Evolutionary conservation across 2,113 vertebrate species (phyloP).

Genomic region (Corvus hawaiiensis): DNA sequence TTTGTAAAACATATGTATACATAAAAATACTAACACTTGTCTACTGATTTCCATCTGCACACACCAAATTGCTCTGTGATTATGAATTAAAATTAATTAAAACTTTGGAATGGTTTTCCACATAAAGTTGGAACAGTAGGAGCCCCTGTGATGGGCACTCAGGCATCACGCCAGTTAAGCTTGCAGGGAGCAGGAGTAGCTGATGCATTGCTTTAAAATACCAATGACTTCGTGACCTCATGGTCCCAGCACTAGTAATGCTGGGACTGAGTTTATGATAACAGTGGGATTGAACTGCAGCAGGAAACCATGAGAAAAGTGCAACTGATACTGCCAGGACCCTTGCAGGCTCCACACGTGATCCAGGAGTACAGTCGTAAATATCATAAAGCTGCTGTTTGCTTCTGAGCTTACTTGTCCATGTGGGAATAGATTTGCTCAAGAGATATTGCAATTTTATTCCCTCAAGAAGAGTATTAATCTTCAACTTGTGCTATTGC

Average conservation of each 20-base stretch:
- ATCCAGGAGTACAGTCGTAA: not conserved
- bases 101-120: not conserved
- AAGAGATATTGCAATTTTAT: not conserved
- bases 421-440: constrained; percentile 4
- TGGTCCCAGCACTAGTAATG: not conserved
- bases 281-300: not conserved
- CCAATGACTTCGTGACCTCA: rapidly evolving
- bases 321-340: not conserved
- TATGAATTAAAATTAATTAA: constrained; percentile 34
- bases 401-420: not conserved
- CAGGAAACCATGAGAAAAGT: not conserved
- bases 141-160: not conserved
- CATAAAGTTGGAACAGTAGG: not conserved
- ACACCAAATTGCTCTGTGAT: not conserved
- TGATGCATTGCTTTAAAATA: not conserved
- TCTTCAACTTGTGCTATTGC: not conserved
- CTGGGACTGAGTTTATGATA: not conserved
- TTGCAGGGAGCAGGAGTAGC: not conserved
- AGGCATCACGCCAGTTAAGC: not conserved
- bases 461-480: not conserved
- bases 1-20: constrained; percentile 21
- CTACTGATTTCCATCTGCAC: constrained; percentile 24
- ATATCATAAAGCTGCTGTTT: not conserved
- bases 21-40: constrained; percentile 6
- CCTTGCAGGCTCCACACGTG: not conserved